These are phyloP conservation scores for Whitmania pigra DNA, from an alignment of 1,140 invertebrate genomes.

Conservation along the genomic window DNA sequence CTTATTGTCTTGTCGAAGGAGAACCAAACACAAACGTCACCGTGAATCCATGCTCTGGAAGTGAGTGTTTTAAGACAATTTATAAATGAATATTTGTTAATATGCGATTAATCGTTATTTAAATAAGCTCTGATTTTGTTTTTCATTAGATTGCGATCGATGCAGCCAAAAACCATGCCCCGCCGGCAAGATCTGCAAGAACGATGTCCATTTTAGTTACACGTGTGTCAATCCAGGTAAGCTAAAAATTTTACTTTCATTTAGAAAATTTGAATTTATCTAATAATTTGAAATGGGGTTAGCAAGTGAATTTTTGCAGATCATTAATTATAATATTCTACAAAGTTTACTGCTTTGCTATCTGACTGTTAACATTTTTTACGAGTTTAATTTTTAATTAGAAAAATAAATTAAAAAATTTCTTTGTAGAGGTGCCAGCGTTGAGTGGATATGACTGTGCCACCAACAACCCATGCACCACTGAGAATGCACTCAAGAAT, in stretches of 20 bases:
- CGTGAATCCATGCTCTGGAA: too few species aligned
- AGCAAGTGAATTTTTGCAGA: too few species aligned
- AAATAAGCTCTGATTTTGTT: background rate
- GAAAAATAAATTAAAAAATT: too few species aligned
- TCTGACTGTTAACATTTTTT: too few species aligned
- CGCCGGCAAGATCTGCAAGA: background rate
- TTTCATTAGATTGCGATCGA: background rate
- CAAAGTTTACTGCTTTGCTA: too few species aligned
- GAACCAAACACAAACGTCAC: background rate
- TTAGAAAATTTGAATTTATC: too few species aligned
- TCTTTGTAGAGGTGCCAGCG: background rate
- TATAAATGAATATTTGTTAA: background rate
- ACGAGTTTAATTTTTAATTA: too few species aligned
- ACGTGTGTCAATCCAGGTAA: too few species aligned
- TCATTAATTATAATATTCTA: too few species aligned
- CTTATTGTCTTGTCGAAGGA: background rate
- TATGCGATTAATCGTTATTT: background rate
- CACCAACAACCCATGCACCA: slow-evolving; percentile 18
- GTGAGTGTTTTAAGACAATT: background rate
- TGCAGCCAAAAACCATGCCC: slow-evolving; percentile 7
- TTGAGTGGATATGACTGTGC: slow-evolving; percentile 3
- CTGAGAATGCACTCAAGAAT: slow-evolving; percentile 3
- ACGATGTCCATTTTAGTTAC: too few species aligned
- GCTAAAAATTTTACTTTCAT: too few species aligned
- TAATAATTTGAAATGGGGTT: too few species aligned